Conservation (phyloP, 2,888 invertebrate species). For the Atrina japonica region DNA sequence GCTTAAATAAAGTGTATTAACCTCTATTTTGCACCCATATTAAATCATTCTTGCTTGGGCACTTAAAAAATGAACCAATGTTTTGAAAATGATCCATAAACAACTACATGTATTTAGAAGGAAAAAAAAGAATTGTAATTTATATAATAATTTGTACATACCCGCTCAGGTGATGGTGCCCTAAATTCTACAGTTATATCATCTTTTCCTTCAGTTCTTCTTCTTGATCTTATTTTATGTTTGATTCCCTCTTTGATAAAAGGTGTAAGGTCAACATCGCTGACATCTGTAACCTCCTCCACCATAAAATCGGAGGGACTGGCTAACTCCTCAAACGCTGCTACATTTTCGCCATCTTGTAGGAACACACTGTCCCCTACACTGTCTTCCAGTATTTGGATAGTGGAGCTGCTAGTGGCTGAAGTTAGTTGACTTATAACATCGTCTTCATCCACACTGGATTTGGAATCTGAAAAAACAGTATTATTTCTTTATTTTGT, state of each 20-base stretch:
- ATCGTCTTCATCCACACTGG: neutral
- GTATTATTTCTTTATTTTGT: neutral
- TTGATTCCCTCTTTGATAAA: constrained; percentile 40
- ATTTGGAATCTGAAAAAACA: neutral
- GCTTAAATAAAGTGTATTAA: too few species aligned
- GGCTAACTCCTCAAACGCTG: constrained; percentile 11
- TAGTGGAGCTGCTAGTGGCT: too few species aligned
- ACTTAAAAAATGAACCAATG: neutral
- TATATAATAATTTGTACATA: constrained; percentile 20
- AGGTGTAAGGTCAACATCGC: constrained; percentile 29
- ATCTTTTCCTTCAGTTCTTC: constrained; percentile 44
- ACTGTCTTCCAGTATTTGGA: neutral
- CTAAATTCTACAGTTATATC: constrained; percentile 40
- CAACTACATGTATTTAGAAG: too few species aligned
- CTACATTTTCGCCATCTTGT: constrained; percentile 1
- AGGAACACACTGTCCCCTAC: neutral
- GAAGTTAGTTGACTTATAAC: neutral
- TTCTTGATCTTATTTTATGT: constrained; percentile 35
- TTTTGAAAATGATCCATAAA: neutral
- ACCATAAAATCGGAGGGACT: neutral
- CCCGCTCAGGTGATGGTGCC: constrained; percentile 39
- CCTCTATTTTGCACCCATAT: neutral
- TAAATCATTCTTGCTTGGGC: neutral
- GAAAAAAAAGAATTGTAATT: too few species aligned
- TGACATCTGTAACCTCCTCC: constrained; percentile 19